Evolutionary conservation across 1,140 invertebrate species (phyloP).

Genomic region (Globodera rostochiensis): DNA sequence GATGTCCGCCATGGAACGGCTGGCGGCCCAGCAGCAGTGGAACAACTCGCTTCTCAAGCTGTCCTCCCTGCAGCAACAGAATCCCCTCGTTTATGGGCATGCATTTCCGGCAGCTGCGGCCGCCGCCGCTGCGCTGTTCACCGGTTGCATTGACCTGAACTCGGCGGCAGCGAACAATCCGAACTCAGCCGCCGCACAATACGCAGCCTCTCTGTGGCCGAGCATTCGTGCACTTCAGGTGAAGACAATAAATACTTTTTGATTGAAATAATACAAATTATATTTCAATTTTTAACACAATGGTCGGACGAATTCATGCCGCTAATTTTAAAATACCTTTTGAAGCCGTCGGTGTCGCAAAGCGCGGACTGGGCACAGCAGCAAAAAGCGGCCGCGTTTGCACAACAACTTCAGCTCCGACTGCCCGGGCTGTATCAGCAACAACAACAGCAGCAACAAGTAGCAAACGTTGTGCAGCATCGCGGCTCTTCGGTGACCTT

Average conservation of each 20-base stretch:
- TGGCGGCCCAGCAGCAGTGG: constrained; percentile 25
- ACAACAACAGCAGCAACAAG: constrained; percentile 22
- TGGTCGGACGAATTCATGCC: no score
- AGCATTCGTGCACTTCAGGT: constrained; percentile 23
- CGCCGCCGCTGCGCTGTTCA: constrained; percentile 35
- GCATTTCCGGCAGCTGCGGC: constrained; percentile 38
- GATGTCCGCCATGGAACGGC: constrained; percentile 28
- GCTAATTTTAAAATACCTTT: background rate
- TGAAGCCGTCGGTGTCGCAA: constrained; percentile 3
- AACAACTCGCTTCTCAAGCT: constrained; percentile 27
- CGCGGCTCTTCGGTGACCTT: constrained; percentile 3
- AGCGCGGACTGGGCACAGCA: constrained; percentile 28
- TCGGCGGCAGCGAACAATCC: constrained; percentile 17
- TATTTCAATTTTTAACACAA: no score
- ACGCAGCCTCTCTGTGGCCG: constrained; percentile 31
- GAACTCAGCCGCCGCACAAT: constrained; percentile 21
- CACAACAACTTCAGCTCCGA: constrained; percentile 30
- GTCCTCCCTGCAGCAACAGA: constrained; percentile 27
- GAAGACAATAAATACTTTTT: background rate
- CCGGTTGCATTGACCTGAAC: constrained; percentile 23
- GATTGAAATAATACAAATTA: background rate
- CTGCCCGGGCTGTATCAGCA: constrained; percentile 23
- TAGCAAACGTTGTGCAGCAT: background rate
- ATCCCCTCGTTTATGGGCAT: constrained; percentile 31
- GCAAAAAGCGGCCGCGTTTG: constrained; percentile 26